phyloP scores from a whole-genome alignment of 1,140 invertebrate genomes.

The Aplysia californica region DNA sequence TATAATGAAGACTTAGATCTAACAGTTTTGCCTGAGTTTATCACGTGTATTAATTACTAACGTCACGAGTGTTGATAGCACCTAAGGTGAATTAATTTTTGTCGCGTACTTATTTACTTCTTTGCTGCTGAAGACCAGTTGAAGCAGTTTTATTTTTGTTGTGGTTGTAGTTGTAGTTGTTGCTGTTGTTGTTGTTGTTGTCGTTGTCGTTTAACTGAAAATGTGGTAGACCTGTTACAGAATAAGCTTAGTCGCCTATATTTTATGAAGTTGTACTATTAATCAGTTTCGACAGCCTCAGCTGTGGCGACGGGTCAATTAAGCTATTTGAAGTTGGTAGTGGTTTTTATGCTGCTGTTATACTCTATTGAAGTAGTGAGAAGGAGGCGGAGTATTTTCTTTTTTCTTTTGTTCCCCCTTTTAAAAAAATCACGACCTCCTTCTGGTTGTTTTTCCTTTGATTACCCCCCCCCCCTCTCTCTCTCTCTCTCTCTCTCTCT shows the following conservation, averaged over 20 bases:
- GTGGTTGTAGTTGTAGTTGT: not conserved
- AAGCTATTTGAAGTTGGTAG: not conserved
- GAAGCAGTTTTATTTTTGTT: not conserved
- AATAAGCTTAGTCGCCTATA: not conserved
- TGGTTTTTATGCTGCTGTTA: not conserved
- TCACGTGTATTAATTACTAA: not conserved
- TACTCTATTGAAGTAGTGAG: not conserved
- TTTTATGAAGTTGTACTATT: not conserved
- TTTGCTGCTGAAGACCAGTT: not conserved
- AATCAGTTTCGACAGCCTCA: not conserved
- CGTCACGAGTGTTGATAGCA: too few relatives aligned
- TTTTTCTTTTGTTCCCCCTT: not conserved
- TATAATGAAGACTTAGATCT: not conserved
- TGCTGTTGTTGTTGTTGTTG: not conserved
- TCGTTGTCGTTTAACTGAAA: not conserved
- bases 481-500: slow-evolving; percentile 2
- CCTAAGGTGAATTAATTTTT: not conserved
- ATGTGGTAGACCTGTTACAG: not conserved
- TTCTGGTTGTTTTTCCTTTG: not conserved
- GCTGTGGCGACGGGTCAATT: not conserved
- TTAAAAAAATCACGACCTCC: too few relatives aligned
- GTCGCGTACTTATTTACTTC: not conserved
- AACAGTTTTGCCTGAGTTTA: not conserved
- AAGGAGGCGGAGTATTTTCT: not conserved
- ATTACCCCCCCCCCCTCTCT: not conserved